These are phyloP conservation scores for Momotus momota DNA, from an alignment of 2,797 vertebrate species.

Conservation along the genomic window DNA sequence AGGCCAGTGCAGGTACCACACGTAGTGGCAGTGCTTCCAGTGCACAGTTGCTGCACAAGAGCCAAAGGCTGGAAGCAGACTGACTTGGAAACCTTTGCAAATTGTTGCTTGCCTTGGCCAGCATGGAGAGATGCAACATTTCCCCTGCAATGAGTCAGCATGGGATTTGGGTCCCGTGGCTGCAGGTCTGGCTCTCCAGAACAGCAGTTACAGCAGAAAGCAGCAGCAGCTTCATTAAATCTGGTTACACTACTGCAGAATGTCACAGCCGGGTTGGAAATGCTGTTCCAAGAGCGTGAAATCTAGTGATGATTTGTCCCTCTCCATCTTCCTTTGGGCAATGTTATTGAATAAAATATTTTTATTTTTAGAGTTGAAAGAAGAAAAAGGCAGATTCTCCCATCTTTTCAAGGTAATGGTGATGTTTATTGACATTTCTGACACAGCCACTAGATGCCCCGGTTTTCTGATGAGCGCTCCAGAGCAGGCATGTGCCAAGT, in stretches of 20 bases:
- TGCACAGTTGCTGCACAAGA: neutral
- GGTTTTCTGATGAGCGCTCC: slow-evolving; percentile 27
- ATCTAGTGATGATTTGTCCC: neutral
- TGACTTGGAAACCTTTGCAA: neutral
- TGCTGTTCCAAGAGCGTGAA: rapidly evolving
- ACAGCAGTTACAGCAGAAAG: neutral
- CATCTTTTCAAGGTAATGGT: neutral
- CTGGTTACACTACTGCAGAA: neutral
- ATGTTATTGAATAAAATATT: neutral
- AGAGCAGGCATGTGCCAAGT: rapidly evolving
- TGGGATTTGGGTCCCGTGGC: neutral
- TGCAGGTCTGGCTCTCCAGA: neutral
- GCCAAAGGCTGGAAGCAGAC: neutral
- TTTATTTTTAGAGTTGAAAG: neutral
- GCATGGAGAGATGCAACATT: neutral
- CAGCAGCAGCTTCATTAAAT: neutral
- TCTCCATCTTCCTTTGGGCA: neutral
- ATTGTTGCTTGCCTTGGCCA: neutral
- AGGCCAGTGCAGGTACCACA: rapidly evolving
- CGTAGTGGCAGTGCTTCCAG: rapidly evolving
- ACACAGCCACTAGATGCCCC: slow-evolving; percentile 47
- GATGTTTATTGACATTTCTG: neutral
- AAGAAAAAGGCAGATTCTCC: neutral
- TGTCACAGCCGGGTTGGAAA: neutral
- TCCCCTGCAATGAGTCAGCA: neutral